Conservation (phyloP, 2,113 vertebrate genomes). For the Cyanoliseus patagonus region DNA sequence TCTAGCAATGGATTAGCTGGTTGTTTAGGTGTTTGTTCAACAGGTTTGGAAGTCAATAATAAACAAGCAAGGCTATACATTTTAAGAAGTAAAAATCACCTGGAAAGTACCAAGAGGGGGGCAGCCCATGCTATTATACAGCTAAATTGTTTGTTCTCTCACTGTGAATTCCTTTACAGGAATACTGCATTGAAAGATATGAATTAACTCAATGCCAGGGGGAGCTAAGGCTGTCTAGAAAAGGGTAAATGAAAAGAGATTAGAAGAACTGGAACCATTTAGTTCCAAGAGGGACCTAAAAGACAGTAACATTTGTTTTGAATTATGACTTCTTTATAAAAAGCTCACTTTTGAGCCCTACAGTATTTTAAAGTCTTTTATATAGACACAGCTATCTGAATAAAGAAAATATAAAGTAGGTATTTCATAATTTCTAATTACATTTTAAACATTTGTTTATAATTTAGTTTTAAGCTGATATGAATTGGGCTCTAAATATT, state of each 20-base stretch:
- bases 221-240: neutral
- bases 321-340: neutral
- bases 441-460: neutral
- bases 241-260: neutral
- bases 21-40: neutral
- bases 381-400: neutral
- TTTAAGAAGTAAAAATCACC: neutral
- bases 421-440: neutral
- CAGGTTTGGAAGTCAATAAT: neutral
- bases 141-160: neutral
- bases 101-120: neutral
- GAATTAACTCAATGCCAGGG: neutral
- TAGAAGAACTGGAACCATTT: neutral
- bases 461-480: neutral
- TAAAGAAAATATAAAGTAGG: neutral
- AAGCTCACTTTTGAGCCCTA: neutral
- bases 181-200: neutral
- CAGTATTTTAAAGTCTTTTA: neutral
- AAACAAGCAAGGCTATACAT: neutral
- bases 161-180: neutral
- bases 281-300: neutral
- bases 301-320: neutral
- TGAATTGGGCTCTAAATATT: neutral
- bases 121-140: neutral
- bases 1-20: fast-evolving